Percentiles rank a stretch among this genome's conserved stretches.
phyloP scores from a whole-genome alignment of 1,140 invertebrate species.

The Dermatophagoides farinae region DNA sequence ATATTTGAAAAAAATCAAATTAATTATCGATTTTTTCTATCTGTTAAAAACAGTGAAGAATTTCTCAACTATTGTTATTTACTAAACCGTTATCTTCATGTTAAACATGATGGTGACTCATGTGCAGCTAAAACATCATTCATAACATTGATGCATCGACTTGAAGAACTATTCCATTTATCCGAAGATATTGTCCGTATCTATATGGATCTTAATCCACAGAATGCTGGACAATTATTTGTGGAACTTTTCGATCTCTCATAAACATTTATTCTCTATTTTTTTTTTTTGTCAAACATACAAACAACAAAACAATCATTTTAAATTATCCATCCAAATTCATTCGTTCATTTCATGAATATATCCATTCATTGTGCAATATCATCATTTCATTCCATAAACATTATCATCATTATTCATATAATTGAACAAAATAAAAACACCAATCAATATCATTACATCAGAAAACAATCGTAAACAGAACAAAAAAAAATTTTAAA shows the following conservation, averaged over 20 bases:
- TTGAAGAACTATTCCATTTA: slow-evolving; percentile 58
- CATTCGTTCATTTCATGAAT: too few species aligned
- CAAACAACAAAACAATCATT: too few species aligned
- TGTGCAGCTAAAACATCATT: slow-evolving; percentile 66
- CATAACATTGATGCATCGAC: slow-evolving; percentile 63
- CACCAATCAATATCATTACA: too few species aligned
- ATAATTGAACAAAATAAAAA: too few species aligned
- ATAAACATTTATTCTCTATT: slow-evolving; percentile 13
- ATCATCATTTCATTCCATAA: neutral
- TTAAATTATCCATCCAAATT: too few species aligned
- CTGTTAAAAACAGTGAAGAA: slow-evolving; percentile 37
- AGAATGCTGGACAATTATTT: slow-evolving; percentile 63
- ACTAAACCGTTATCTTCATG: slow-evolving; percentile 60
- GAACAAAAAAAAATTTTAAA: too few species aligned
- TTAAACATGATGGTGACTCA: slow-evolving; percentile 40
- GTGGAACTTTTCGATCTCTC: slow-evolving; percentile 84
- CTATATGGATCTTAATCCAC: slow-evolving; percentile 70
- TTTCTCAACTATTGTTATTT: slow-evolving; percentile 80
- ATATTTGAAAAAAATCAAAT: neutral
- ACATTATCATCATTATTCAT: too few species aligned
- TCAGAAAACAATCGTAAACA: too few species aligned
- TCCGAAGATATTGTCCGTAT: slow-evolving; percentile 67
- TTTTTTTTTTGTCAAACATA: too few species aligned
- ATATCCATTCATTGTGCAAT: neutral
- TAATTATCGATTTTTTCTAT: neutral